phyloP scores from a whole-genome alignment of 23 tunicate species.

The Ascidia mentula region DNA sequence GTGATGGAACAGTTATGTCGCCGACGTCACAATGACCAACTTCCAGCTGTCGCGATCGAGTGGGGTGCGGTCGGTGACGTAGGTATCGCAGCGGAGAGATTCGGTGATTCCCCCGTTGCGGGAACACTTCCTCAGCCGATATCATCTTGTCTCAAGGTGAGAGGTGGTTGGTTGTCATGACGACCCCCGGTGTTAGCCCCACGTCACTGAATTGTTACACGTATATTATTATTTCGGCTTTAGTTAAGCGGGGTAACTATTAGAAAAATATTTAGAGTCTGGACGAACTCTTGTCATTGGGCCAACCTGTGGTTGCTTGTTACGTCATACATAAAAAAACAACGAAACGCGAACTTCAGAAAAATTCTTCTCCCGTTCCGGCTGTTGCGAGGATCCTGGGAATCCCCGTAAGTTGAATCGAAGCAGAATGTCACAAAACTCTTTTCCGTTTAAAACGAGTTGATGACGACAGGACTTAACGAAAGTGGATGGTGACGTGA shows the following conservation, averaged over 20 bases:
- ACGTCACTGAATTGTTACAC: not conserved
- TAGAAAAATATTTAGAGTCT: not conserved
- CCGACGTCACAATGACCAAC: slow-evolving; percentile 2
- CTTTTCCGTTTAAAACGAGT: not conserved
- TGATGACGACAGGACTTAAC: slow-evolving; percentile 4
- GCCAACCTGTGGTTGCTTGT: not conserved
- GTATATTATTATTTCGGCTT: not conserved
- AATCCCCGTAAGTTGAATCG: not conserved
- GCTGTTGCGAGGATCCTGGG: not conserved
- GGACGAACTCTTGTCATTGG: not conserved
- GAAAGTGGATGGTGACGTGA: not conserved
- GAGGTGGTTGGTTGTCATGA: too few relatives aligned
- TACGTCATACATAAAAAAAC: slow-evolving; percentile 1
- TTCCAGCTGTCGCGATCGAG: slow-evolving; percentile 22
- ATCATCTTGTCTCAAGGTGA: slow-evolving; percentile 14
- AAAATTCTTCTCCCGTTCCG: not conserved
- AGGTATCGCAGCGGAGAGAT: slow-evolving; percentile 19
- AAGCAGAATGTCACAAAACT: not conserved
- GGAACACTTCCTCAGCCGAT: slow-evolving; percentile 27
- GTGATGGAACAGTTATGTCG: slow-evolving; percentile 24
- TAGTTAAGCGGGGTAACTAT: not conserved
- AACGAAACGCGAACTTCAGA: not conserved
- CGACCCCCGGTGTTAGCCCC: not conserved
- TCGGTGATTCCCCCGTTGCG: slow-evolving; percentile 16
- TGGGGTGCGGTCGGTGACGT: slow-evolving; percentile 43